Percentiles rank a stretch among this genome's conserved stretches.
phyloP scores from a whole-genome alignment of 2,113 vertebrate species.

The Passer domesticus region DNA sequence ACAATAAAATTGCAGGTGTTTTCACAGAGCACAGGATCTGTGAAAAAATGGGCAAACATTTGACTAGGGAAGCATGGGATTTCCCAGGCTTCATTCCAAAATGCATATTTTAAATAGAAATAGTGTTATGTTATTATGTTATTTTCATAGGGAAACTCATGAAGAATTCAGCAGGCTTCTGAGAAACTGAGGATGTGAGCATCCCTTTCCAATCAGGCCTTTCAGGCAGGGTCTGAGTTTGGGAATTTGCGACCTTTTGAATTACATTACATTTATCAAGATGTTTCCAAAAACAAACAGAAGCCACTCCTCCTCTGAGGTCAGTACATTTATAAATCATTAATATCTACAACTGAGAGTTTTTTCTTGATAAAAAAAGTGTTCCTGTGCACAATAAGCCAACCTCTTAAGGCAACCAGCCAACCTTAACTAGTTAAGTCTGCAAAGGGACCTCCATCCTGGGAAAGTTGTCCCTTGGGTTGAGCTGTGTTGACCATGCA shows the following conservation, averaged over 20 bases:
- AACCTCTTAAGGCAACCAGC: not conserved
- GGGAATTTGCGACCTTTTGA: not conserved
- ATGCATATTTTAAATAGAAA: not conserved
- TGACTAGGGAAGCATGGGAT: not conserved
- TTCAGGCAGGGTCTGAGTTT: not conserved
- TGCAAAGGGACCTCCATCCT: not conserved
- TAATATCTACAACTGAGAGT: not conserved
- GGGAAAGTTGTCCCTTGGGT: not conserved
- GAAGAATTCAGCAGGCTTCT: not conserved
- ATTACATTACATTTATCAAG: not conserved
- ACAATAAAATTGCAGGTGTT: not conserved
- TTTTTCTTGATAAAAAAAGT: not conserved
- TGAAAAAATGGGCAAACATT: slow-evolving; percentile 12
- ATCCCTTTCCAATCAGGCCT: not conserved
- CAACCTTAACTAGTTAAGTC: not conserved
- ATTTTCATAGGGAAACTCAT: not conserved
- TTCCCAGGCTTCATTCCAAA: slow-evolving; percentile 37
- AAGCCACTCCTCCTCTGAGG: not conserved
- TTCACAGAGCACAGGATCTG: not conserved
- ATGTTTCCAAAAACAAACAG: not conserved
- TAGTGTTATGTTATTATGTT: not conserved
- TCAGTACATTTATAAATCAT: not conserved
- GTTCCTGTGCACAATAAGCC: not conserved
- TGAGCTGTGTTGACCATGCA: not conserved
- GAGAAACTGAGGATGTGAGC: not conserved